These are phyloP conservation scores for Xenopus laevis DNA, from an alignment of 2,113 vertebrate genomes.

Conservation along the genomic window DNA sequence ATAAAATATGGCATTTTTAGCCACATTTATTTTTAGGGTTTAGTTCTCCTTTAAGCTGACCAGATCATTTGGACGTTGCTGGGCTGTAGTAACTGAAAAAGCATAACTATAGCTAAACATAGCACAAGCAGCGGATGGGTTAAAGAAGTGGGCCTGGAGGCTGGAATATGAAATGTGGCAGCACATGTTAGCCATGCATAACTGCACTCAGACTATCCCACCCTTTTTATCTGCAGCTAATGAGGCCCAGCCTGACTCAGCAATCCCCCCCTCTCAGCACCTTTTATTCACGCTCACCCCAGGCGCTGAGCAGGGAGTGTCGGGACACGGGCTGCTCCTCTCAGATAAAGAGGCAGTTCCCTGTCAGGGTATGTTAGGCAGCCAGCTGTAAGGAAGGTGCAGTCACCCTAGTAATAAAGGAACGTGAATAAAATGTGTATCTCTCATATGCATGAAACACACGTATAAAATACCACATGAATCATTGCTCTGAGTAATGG, in stretches of 20 bases:
- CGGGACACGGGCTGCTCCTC: slow-evolving; percentile 6
- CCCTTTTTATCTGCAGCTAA: slow-evolving; percentile 27
- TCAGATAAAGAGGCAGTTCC: slow-evolving; percentile 22
- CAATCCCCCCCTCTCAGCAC: background rate
- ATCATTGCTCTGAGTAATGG: too few species aligned
- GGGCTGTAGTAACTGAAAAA: too few species aligned
- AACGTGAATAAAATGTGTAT: background rate
- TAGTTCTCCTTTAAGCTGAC: too few species aligned
- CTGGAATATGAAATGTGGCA: background rate
- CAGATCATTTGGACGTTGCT: too few species aligned
- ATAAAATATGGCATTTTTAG: too few species aligned
- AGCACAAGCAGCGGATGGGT: too few species aligned
- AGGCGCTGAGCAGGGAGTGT: slow-evolving; percentile 16
- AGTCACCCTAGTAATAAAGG: background rate
- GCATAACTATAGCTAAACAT: too few species aligned
- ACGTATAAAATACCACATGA: too few species aligned
- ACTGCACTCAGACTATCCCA: slow-evolving; percentile 22
- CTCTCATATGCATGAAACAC: too few species aligned
- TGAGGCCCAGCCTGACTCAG: slow-evolving; percentile 40
- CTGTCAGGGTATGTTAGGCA: slow-evolving; percentile 27
- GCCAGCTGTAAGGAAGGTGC: slow-evolving; percentile 12
- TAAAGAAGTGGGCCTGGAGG: too few species aligned
- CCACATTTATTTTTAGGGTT: too few species aligned
- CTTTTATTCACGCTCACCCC: background rate
- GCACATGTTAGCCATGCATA: slow-evolving; percentile 23